phyloP scores from a whole-genome alignment of 2,797 vertebrate species.

The Diplodus puntazzo region DNA sequence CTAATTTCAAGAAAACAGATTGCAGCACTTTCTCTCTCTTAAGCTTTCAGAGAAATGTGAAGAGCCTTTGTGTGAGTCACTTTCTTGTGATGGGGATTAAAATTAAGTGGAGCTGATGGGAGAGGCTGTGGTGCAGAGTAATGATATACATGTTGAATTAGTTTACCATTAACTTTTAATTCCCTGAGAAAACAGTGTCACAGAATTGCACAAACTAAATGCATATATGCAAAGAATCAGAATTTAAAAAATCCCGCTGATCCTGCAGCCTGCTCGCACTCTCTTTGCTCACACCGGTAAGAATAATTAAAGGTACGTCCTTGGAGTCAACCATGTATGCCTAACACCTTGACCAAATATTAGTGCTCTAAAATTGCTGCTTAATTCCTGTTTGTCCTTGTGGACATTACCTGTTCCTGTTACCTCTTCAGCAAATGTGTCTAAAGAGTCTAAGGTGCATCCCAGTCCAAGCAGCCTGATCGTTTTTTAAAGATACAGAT shows the following conservation, averaged over 20 bases:
- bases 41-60: conserved; percentile 34
- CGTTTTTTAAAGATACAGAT: neutral
- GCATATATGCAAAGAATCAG: neutral
- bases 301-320: conserved; percentile 15
- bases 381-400: conserved; percentile 17
- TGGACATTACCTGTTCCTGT: neutral
- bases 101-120: conserved; percentile 14
- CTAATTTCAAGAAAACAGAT: conserved; percentile 47
- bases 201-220: conserved; percentile 3
- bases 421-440: neutral
- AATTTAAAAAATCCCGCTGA: neutral
- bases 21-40: conserved; percentile 22
- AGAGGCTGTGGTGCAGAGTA: conserved; percentile 9
- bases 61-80: conserved; percentile 21
- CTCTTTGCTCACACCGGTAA: conserved; percentile 17
- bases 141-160: neutral
- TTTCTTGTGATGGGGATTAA: conserved; percentile 44
- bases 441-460: neutral
- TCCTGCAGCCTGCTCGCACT: conserved; percentile 8
- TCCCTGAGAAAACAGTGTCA: neutral
- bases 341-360: conserved; percentile 58
- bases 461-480: neutral
- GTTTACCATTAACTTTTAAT: conserved; percentile 5
- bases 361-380: conserved; percentile 32
- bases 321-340: conserved; percentile 36